Evolutionary conservation across 2,888 invertebrate genomes (phyloP).

Genomic region (Cybosia mesomella): DNA sequence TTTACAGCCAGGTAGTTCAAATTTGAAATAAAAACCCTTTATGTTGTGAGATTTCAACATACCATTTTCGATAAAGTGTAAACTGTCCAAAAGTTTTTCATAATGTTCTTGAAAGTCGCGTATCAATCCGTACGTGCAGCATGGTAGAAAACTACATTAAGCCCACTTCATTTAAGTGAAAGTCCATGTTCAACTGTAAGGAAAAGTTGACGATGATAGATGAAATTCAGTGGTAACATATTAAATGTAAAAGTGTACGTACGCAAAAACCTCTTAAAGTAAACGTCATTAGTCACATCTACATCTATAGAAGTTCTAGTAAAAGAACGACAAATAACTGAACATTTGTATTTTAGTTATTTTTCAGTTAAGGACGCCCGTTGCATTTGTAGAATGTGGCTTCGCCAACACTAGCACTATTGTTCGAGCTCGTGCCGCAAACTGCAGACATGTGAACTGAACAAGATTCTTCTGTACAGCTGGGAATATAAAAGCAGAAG

Average conservation of each 20-base stretch:
- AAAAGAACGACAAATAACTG: slow-evolving; percentile 22
- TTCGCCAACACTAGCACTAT: slow-evolving; percentile 43
- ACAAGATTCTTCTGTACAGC: slow-evolving; percentile 46
- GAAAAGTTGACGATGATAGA: slow-evolving; percentile 14
- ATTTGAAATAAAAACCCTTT: background rate
- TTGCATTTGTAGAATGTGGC: slow-evolving; percentile 31
- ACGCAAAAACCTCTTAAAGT: background rate
- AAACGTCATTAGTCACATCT: slow-evolving; percentile 15
- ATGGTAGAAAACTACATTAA: slow-evolving; percentile 3
- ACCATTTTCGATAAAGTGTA: background rate
- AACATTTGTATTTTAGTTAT: slow-evolving; percentile 30
- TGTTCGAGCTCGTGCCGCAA: slow-evolving; percentile 41
- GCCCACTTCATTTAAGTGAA: slow-evolving; percentile 11
- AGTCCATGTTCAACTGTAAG: slow-evolving; percentile 11
- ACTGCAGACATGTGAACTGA: slow-evolving; percentile 52
- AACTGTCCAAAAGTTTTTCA: background rate
- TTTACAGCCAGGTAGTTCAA: too few species aligned
- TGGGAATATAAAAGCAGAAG: slow-evolving; percentile 44
- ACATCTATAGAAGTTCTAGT: slow-evolving; percentile 3
- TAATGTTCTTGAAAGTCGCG: background rate
- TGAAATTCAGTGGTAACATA: slow-evolving; percentile 12
- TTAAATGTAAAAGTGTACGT: slow-evolving; percentile 14
- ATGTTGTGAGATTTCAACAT: background rate
- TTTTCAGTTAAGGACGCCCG: slow-evolving; percentile 41
- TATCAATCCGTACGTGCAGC: background rate